Evolutionary conservation across 2,888 invertebrate species (phyloP).

Genomic region (Acheta domesticus): DNA sequence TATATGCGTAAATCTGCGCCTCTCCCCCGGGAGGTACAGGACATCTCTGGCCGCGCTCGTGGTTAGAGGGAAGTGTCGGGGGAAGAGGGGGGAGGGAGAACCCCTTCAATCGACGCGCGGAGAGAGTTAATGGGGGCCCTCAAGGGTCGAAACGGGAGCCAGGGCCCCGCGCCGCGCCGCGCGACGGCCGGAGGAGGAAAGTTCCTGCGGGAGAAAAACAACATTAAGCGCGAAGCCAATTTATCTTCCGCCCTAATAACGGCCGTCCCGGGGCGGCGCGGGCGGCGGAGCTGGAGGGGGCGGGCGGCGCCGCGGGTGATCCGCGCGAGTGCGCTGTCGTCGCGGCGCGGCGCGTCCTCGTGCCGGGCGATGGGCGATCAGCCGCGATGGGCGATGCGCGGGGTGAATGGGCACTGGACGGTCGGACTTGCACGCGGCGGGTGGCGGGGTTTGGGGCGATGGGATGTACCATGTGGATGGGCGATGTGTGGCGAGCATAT

Average conservation of each 20-base stretch:
- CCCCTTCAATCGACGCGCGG: not conserved
- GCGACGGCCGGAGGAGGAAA: not conserved
- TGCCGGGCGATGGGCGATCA: too few species aligned
- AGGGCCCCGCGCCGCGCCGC: not conserved
- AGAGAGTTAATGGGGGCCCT: slow-evolving; percentile 18
- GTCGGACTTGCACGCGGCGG: too few species aligned
- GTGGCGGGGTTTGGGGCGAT: too few species aligned
- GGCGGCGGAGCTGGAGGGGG: not conserved
- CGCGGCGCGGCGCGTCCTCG: not conserved
- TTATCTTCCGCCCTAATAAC: slow-evolving; percentile 4
- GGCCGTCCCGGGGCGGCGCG: not conserved
- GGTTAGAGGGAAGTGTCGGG: too few species aligned
- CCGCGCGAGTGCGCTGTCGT: not conserved
- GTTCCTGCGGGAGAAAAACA: slow-evolving; percentile 1
- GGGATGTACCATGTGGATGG: too few species aligned
- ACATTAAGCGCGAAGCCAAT: slow-evolving; percentile 18
- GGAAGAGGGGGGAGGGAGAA: not conserved
- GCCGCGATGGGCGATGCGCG: too few species aligned
- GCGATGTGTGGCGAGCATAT: too few species aligned
- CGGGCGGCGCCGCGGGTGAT: not conserved
- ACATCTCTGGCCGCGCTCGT: too few species aligned
- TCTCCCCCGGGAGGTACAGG: too few species aligned
- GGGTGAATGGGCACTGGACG: too few species aligned
- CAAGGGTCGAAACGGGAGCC: not conserved
- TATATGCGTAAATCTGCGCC: too few species aligned